Percentiles rank a stretch among this genome's conserved stretches.
Evolutionary conservation across 2,888 invertebrate genomes (phyloP).

Genomic region (Cataglyphis albicans): DNA sequence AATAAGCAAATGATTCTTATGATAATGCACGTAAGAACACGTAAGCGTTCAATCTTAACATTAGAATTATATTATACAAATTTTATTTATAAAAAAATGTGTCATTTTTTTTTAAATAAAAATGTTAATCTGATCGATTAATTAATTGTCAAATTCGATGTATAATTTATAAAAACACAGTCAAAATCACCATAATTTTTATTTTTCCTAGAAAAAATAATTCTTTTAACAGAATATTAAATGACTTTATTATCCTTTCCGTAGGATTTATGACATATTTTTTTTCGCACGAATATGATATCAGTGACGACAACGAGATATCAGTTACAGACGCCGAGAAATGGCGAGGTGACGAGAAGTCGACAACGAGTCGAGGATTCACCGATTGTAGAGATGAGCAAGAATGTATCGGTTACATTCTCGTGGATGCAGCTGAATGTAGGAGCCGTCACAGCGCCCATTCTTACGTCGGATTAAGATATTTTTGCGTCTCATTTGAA

Average conservation of each 20-base stretch:
- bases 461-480: constrained; percentile 78
- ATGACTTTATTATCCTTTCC: neutral
- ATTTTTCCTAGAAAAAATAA: neutral
- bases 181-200: neutral
- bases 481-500: constrained; percentile 63
- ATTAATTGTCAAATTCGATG: neutral
- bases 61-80: neutral
- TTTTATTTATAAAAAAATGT: no score
- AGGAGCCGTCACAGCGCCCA: constrained; percentile 62
- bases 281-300: constrained; percentile 25
- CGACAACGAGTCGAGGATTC: constrained; percentile 57
- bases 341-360: constrained; percentile 59
- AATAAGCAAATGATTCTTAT: constrained; percentile 53
- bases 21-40: constrained; percentile 41
- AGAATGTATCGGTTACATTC: constrained; percentile 50
- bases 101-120: neutral
- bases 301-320: constrained; percentile 47
- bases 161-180: no score
- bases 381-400: neutral
- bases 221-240: constrained; percentile 2
- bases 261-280: constrained; percentile 37
- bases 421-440: constrained; percentile 66
- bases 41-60: neutral
- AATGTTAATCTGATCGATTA: neutral
- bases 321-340: constrained; percentile 59